A percentile compares a stretch with the other conserved stretches of the same genome.
These are phyloP conservation scores for Stegodyphus mimosarum DNA, from an alignment of 1,140 invertebrate species.

Conservation along the genomic window DNA sequence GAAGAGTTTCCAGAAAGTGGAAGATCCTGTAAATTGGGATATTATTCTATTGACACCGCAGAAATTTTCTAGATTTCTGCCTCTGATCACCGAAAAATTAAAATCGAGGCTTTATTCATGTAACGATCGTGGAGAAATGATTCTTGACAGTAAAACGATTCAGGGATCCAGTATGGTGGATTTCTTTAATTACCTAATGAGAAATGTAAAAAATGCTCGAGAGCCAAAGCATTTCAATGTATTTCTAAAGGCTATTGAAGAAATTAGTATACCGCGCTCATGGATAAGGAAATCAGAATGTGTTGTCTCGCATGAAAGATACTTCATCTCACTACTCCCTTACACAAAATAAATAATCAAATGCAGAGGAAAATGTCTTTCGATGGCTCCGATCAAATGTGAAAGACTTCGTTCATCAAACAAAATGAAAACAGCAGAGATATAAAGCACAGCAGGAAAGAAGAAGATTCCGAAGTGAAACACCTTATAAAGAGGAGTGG, in stretches of 20 bases:
- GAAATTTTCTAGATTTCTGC: conserved; percentile 14
- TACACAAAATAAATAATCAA: no score
- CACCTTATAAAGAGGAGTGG: not conserved
- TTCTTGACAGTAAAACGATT: not conserved
- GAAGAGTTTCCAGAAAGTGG: not conserved
- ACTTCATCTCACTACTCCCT: no score
- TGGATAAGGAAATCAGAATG: no score
- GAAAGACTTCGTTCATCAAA: no score
- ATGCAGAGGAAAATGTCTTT: no score
- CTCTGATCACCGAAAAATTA: conserved; percentile 25
- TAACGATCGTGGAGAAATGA: not conserved
- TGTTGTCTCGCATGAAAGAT: no score
- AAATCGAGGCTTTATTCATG: not conserved
- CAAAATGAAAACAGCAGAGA: not conserved
- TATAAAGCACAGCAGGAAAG: not conserved
- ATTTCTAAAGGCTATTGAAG: not conserved
- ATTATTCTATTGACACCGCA: not conserved
- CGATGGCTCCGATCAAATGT: no score
- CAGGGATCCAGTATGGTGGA: not conserved
- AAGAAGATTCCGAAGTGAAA: not conserved
- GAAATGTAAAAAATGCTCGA: not conserved
- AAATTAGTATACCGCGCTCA: not conserved
- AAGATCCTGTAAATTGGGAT: conserved; percentile 9
- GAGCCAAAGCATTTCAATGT: not conserved
- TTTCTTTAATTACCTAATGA: conserved; percentile 7